Evolutionary conservation across 2,797 vertebrate species (phyloP).

Genomic region (Bovichtus diacanthus): DNA sequence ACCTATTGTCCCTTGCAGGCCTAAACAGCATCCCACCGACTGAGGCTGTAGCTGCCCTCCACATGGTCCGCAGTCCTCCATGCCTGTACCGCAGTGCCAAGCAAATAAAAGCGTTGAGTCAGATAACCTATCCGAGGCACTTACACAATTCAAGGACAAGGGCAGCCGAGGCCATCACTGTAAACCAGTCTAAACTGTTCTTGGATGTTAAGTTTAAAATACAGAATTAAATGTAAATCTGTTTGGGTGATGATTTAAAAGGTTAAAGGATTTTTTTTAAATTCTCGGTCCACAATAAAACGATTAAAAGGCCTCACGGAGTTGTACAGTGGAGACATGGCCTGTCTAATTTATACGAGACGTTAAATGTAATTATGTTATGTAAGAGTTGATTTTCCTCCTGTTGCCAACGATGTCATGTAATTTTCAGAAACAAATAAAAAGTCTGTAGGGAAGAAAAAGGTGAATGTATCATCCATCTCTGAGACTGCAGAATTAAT

Average conservation of each 20-base stretch:
- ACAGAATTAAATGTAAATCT: background rate
- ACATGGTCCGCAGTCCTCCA: conserved; percentile 84
- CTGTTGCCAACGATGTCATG: conserved; percentile 58
- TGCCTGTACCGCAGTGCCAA: conserved; percentile 86
- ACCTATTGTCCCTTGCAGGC: conserved; percentile 64
- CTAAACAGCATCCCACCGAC: conserved; percentile 51
- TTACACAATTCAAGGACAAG: conserved; percentile 88
- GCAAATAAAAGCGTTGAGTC: conserved; percentile 88
- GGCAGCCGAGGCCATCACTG: conserved; percentile 74
- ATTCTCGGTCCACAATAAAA: background rate
- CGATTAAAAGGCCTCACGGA: background rate
- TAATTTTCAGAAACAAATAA: conserved; percentile 65
- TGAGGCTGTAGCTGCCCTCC: conserved; percentile 60
- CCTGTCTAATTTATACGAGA: conserved; percentile 20
- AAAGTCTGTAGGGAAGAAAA: conserved; percentile 41
- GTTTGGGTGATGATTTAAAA: background rate
- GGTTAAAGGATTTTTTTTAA: background rate
- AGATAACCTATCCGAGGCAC: conserved; percentile 87
- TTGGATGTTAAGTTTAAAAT: conserved; percentile 5
- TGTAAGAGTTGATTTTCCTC: conserved; percentile 59
- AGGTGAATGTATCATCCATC: background rate
- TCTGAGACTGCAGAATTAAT: conserved; percentile 11
- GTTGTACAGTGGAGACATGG: background rate
- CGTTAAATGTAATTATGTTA: conserved; percentile 60
- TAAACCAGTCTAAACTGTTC: conserved; percentile 31